Evolutionary conservation across 2,888 invertebrate genomes (phyloP).

Genomic region (Acanthopleura granulata): DNA sequence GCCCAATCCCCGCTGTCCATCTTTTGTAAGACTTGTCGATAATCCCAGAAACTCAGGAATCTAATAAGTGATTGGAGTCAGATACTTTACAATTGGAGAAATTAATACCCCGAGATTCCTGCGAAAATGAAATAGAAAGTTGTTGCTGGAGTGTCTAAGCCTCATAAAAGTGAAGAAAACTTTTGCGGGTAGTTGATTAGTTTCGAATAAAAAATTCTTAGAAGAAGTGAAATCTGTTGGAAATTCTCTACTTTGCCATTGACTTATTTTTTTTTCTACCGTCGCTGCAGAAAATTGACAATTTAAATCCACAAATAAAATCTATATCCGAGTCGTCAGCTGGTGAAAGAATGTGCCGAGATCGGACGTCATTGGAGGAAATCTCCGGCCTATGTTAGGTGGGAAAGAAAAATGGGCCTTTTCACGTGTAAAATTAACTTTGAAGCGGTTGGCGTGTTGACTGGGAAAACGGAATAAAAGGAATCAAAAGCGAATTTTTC

Average conservation of each 20-base stretch:
- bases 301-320: slow-evolving; percentile 17
- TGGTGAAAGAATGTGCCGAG: background rate
- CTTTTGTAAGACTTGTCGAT: slow-evolving; percentile 6
- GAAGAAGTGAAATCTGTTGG: background rate
- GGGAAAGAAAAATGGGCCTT: slow-evolving; percentile 6
- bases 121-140: slow-evolving; percentile 7
- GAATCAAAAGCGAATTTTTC: slow-evolving; percentile 13
- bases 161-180: background rate
- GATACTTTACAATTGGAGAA: background rate
- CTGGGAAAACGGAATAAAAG: slow-evolving; percentile 1
- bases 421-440: slow-evolving; percentile 17
- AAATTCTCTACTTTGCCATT: background rate
- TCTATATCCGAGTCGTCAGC: slow-evolving; percentile 7
- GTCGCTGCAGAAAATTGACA: slow-evolving; percentile 11
- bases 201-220: background rate
- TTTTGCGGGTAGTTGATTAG: background rate
- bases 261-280: slow-evolving; percentile 6
- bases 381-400: background rate
- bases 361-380: too few species aligned
- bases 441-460: background rate
- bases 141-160: background rate
- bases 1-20: background rate
- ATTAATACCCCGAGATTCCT: slow-evolving; percentile 3
- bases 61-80: background rate
- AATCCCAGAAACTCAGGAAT: background rate